Base-by-base conservation (phyloP, 2,797 vertebrate genomes). In the Coregonus ussuriensis region DNA sequence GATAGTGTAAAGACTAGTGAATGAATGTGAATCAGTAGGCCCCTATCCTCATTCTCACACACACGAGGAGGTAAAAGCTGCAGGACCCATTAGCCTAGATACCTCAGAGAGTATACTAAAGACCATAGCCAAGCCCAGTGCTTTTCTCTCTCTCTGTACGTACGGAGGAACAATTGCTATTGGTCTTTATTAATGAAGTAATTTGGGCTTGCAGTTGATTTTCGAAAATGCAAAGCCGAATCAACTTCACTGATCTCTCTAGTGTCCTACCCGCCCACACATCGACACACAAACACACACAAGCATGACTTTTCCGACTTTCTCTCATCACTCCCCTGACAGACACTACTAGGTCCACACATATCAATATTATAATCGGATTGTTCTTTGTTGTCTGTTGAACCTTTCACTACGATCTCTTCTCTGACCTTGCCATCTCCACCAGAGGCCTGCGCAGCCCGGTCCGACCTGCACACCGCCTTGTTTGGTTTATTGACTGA, bases 401-500 rank as follows among this genome's bases (percentile, higher is more conserved):
- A 68, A 59, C 76, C 77, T 77, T 71, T 72, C 18, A 21, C 83
- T 74, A 52, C 0, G 76, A 69, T 78, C 76, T 84, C 74, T 54
- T 25, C 15, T 3, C 77, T 89, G 92, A 93, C 92, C 91, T 93
- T 92, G 91, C 73, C 59, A 81, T 87, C 78, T 82, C 73, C 25
- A 47, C 71, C 37, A 85, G 82, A 86, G 81, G 79, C 80, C 68
- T 78, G 63, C 84, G 81, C 83, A 35, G 79, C 75, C 83, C 67
- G 83, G 78, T 84, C 84, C 75, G 75, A 85, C 84, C 81, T 74
- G 81, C 76, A 75, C 80, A 59, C 72, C 25, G 67, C 11, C 31
- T 77, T 91, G 91, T 93, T 93, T 92, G 84, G 83, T 94, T 94
- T 93, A 94, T 94, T 91, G 93, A 94, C 89, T 88, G 89, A 88